Evolutionary conservation across 2,113 vertebrate genomes (phyloP).

Genomic region (Bufo gargarizans): DNA sequence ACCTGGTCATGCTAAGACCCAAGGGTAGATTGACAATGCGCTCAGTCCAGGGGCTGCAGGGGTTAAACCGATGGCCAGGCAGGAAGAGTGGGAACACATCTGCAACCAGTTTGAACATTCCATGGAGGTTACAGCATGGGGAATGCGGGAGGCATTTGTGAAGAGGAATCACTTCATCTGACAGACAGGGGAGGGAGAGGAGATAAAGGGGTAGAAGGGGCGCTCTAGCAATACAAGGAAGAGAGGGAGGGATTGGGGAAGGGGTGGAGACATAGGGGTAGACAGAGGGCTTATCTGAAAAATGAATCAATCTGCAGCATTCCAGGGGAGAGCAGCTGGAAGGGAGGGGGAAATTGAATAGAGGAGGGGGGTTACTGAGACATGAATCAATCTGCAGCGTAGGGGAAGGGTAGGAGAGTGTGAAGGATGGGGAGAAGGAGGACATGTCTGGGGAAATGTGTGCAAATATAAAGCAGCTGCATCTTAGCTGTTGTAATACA

Average conservation of each 20-base stretch:
- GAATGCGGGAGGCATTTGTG: slow-evolving; percentile 54
- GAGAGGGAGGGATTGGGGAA: slow-evolving; percentile 20
- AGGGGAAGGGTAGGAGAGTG: slow-evolving; percentile 22
- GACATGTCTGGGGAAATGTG: not conserved
- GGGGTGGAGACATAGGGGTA: slow-evolving; percentile 39
- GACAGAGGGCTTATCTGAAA: slow-evolving; percentile 25
- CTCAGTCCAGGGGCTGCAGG: not conserved
- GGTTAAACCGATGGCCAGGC: slow-evolving; percentile 37
- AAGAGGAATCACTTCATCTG: slow-evolving; percentile 54
- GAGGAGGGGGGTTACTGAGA: not conserved
- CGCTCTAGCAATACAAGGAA: slow-evolving; percentile 2
- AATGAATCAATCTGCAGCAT: slow-evolving; percentile 45
- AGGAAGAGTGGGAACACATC: slow-evolving; percentile 50
- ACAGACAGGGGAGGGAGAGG: slow-evolving; percentile 50
- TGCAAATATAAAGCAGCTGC: slow-evolving; percentile 50
- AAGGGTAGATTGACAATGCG: not conserved
- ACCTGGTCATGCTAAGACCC: no score
- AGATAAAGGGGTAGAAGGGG: slow-evolving; percentile 52
- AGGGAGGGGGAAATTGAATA: slow-evolving; percentile 23
- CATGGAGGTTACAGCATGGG: slow-evolving; percentile 52
- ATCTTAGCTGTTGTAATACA: not conserved
- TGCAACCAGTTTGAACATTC: slow-evolving; percentile 56
- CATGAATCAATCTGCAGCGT: slow-evolving; percentile 34
- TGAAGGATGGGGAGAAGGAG: slow-evolving; percentile 31
- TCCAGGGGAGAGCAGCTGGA: slow-evolving; percentile 44